Evolutionary conservation across 2,113 vertebrate species (phyloP), one percentile per base, ranked within the genome.

Genomic region (Xenopus laevis): DNA sequence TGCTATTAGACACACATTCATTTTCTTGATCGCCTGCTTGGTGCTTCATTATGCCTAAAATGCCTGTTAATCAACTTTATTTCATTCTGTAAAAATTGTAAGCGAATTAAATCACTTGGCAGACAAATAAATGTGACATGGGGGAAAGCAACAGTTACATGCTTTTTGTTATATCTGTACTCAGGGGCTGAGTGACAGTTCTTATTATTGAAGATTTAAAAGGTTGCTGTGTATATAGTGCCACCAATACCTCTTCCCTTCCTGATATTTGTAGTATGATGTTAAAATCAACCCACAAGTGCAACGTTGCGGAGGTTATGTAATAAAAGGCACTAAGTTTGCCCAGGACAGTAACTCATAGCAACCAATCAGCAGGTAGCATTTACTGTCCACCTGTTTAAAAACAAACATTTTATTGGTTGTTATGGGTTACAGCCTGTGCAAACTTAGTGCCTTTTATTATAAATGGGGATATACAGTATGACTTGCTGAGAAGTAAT

Each of bases 61-160:
- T 18, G 59, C 67, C n/a, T 64, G 50, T 70, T 46, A 77, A 77
- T 77, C 30, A 64, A 57, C 58, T 76, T 62, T 76, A 76, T 55
- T 69, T 53, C 59, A 20, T 57, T 57, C 6, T n/a, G 30, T 30
- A 59, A 64, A 55, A 60, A 20, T 53, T 55, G 47, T 64, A 30
- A 64, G 33, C 27, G 47, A 63, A 33, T 57, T 69, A 64, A 64
- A 61, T 21, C 66, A 27, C 33, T 76, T 76, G 73, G 59, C 66
- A 57, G 44, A 13, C 11, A 27, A 16, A 11, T 45, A 27, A 16
- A 11, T 45, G 46, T 21, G 45, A 67, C 46, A 15, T 10, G 20
- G 13, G 13, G 11, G 18, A 1, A 46, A 23, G 47, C 33, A 55
- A 17, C 59, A 23, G 46, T 10, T 69, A 66, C 33, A 68, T 20